Percentiles rank a stretch among this genome's conserved stretches.
These are phyloP conservation scores for Scyliorhinus canicula DNA, from an alignment of 2,797 vertebrate genomes.

Conservation along the genomic window DNA sequence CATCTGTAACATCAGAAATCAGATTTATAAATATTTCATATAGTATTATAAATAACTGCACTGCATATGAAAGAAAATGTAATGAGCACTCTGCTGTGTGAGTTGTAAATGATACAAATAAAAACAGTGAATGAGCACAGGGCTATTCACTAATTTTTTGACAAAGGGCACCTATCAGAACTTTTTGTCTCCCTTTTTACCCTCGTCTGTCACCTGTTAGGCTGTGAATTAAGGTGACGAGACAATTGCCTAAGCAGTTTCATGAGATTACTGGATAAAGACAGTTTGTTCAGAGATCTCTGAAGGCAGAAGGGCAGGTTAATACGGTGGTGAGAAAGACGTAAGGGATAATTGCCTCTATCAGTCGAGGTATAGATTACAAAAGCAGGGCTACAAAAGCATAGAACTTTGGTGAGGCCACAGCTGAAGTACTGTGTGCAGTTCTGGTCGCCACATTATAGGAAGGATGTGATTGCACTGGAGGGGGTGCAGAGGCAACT, in stretches of 20 bases:
- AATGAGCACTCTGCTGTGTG: not conserved
- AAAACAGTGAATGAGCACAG: not conserved
- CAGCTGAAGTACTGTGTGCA: too few species aligned
- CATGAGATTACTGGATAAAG: not conserved
- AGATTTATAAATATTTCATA: constrained; percentile 7
- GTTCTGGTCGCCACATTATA: too few species aligned
- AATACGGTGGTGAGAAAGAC: too few species aligned
- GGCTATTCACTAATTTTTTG: not conserved
- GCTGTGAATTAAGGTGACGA: not conserved
- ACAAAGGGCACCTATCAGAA: not conserved
- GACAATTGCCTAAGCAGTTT: not conserved
- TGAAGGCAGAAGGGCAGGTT: too few species aligned
- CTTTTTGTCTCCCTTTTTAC: not conserved
- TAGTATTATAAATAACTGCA: not conserved
- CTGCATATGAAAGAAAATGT: not conserved
- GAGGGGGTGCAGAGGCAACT: too few species aligned
- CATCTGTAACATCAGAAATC: not conserved
- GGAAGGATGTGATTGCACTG: too few species aligned
- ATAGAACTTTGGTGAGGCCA: too few species aligned
- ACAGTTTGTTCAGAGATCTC: too few species aligned
- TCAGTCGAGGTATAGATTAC: too few species aligned
- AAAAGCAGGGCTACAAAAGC: too few species aligned
- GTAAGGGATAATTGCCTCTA: too few species aligned
- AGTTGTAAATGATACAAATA: not conserved
- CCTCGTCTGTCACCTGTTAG: not conserved